Base-by-base conservation (phyloP, 2,113 vertebrate genomes). In the Camelus dromedarius region DNA sequence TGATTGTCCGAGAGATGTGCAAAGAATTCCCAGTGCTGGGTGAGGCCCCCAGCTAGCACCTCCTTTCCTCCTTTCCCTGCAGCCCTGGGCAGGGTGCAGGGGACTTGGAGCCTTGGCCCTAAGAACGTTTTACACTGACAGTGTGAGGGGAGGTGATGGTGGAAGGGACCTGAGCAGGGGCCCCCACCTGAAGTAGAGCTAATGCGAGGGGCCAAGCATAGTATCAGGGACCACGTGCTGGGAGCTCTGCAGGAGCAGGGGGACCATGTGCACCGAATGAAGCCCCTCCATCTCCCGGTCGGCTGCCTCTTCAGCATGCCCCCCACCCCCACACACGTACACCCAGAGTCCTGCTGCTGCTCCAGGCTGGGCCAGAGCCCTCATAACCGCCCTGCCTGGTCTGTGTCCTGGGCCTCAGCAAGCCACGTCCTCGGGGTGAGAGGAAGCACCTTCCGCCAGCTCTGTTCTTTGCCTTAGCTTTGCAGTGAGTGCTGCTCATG, bases 1-100 rank as follows among this genome's bases (percentile, higher is more conserved):
- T 99, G 97, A 99, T 99, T 89, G 99, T 99, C 81, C 98, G 98
- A 97, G 99, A 99, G 98, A 99, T 99, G 95, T 99, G 99, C 98
- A 99, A 98, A 89, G 99, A 99, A 96, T 99, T 99, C 96, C 99
- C 99, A 7, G 99, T 99, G 97, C 99, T 99, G 95, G 98, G 98
- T 93, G 96, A 98, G 0, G 93, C 95, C 94, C 98, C 98, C 96
- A 98, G 98, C 98, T 99, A 99, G 90, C 97, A 7, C 79, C 62
- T 56, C 72, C 69, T 64, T 19, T 26, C 58, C 42, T 22, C 67
- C n/a, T 66, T 89, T 80, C 97, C 95, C 95, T 95, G 93, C 69
- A 89, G 93, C 96, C 93, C 89, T 48, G 56, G 77, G 72, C 20
- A 76, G 76, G 56, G 88, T 96, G 79, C 66, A 89, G 96, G 83